phyloP scores from a whole-genome alignment of 2,888 invertebrate genomes.

The Thera britannica region DNA sequence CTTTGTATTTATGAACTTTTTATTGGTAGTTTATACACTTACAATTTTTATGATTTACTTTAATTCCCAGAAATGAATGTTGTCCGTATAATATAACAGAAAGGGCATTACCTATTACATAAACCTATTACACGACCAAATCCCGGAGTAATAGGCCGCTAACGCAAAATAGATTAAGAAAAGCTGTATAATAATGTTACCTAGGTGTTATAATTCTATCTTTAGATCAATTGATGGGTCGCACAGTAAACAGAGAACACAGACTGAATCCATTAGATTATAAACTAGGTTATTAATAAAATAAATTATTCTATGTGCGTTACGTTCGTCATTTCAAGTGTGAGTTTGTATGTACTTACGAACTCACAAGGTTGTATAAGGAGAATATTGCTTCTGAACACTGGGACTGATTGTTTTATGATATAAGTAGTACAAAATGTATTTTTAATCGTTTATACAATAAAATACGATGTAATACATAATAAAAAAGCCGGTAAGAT shows the following conservation, averaged over 20 bases:
- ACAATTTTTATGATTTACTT: no score
- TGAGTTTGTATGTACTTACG: background rate
- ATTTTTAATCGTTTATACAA: no score
- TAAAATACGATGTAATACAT: no score
- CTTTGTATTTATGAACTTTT: background rate
- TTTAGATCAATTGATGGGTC: background rate
- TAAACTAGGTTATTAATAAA: constrained; percentile 5
- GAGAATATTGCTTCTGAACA: background rate
- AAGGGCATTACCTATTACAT: background rate
- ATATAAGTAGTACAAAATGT: no score
- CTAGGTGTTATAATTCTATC: no score
- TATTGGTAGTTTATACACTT: background rate
- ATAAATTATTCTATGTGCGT: background rate
- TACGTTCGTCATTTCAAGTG: background rate
- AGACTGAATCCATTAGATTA: constrained; percentile 3
- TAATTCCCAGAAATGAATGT: no score
- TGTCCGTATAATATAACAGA: no score
- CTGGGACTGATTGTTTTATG: background rate
- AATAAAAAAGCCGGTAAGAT: no score
- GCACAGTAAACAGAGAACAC: background rate
- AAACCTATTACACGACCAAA: background rate
- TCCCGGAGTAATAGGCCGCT: background rate
- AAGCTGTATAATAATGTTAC: background rate
- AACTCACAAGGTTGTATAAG: background rate
- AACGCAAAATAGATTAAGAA: background rate